Evolutionary conservation across 1,140 invertebrate species (phyloP), one percentile per base, ranked within the genome.

Genomic region (Bombus balteatus): DNA sequence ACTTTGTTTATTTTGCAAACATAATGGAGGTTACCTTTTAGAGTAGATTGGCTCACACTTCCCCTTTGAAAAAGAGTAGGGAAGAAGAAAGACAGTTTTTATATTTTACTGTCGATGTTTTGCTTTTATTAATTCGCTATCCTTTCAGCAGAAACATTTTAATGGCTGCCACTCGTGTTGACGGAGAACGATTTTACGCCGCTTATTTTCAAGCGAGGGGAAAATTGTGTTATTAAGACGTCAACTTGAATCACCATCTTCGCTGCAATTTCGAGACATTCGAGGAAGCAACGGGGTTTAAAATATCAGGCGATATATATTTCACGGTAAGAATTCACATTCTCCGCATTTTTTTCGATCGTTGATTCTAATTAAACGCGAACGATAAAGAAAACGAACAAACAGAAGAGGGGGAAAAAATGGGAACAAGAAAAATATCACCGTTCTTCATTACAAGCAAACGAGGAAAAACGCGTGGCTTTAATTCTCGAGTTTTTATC

Each of bases 401-500:
- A 76, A 57, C 2, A 62, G 59, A 13, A n/a, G 10, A 62, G 41
- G 18, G 5, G 9, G 1, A 8, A 43, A 43, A 22, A 15, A 32
- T 62, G 28, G 59, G 59, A 41, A 77, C 34, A 65, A 77, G 75
- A 65, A 65, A 77, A 65, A 65, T 77, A 77, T 65, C 57, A 77
- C 57, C 37, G 37, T 28, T 62, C 18, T 78, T 78, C 59, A 78
- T 78, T 78, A 78, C 37, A 65, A 62, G 75, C 75, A 28, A 78
- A 41, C 75, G 37, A 78, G 57, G 18, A 78, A 66, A 78, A 78
- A 65, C 62, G 75, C 59, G 28, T 65, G 59, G 59, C 75, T 78
- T 78, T 78, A 78, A 65, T 78, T 78, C 75, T 25, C 75, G 75
- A 66, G 57, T 78, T 66, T 78, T 78, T 78, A 78, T 78, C 75